These are phyloP conservation scores for Lagenorhynchus albirostris DNA, from an alignment of 2,113 vertebrate species.

Conservation along the genomic window DNA sequence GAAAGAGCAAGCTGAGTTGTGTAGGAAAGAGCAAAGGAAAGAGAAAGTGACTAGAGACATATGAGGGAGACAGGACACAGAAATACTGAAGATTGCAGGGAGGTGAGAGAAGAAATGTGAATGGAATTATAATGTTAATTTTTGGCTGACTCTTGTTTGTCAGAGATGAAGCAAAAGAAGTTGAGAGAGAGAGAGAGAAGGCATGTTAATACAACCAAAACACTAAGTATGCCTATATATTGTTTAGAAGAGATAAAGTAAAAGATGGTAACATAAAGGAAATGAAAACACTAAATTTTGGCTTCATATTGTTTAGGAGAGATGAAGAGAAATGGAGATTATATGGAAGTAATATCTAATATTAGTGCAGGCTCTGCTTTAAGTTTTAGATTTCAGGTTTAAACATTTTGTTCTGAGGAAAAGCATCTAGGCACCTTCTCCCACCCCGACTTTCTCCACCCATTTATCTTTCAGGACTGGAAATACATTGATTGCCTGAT, in stretches of 20 bases:
- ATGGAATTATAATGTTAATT: neutral
- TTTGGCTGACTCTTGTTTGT: neutral
- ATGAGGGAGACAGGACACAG: neutral
- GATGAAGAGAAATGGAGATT: slow-evolving; percentile 2
- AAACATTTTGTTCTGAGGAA: neutral
- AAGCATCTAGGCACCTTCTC: neutral
- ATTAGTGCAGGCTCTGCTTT: neutral
- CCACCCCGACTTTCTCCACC: neutral
- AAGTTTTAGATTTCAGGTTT: slow-evolving; percentile 34
- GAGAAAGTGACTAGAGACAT: neutral
- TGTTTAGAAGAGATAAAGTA: neutral
- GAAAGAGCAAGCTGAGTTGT: neutral
- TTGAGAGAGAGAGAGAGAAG: neutral
- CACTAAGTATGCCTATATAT: neutral
- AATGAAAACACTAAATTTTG: neutral
- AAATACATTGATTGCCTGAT: neutral
- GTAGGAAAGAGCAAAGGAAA: neutral
- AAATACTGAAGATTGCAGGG: neutral
- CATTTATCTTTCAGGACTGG: neutral
- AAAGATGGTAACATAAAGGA: neutral
- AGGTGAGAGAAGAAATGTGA: neutral
- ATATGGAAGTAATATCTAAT: neutral
- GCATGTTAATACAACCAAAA: neutral
- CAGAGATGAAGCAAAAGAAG: neutral
- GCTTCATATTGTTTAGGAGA: neutral